Evolutionary conservation across 2,888 invertebrate genomes (phyloP).

Genomic region (Stenoptilia bipunctidactyla): DNA sequence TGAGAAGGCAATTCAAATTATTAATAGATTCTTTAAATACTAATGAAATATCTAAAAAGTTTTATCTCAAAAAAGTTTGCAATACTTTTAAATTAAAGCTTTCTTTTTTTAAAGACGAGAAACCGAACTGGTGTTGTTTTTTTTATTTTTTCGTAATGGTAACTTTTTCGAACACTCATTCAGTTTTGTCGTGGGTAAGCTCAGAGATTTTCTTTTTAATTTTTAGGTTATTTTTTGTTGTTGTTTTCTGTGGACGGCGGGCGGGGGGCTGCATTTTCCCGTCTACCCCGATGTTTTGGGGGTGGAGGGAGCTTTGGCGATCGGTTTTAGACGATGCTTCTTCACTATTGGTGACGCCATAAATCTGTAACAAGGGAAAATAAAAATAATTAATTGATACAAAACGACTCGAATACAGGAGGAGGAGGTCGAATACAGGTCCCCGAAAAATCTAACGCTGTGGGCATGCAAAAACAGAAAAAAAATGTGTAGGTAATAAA

Average conservation of each 20-base stretch:
- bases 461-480: too few relatives aligned
- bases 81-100: slow-evolving; percentile 33
- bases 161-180: too few relatives aligned
- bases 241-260: slow-evolving; percentile 36
- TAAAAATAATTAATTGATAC: too few relatives aligned
- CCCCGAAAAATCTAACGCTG: too few relatives aligned
- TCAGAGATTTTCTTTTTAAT: slow-evolving; percentile 51
- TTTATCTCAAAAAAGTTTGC: slow-evolving; percentile 20
- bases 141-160: background rate
- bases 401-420: too few relatives aligned
- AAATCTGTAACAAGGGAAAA: slow-evolving; percentile 37
- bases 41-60: slow-evolving; percentile 17
- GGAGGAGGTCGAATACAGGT: too few relatives aligned
- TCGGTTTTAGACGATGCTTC: slow-evolving; percentile 20
- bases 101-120: slow-evolving; percentile 17
- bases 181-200: slow-evolving; percentile 36
- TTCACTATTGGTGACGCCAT: slow-evolving; percentile 33
- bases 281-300: slow-evolving; percentile 22
- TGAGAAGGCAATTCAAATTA: slow-evolving; percentile 56
- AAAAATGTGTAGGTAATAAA: too few relatives aligned
- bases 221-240: slow-evolving; percentile 30
- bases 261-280: slow-evolving; percentile 39
- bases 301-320: slow-evolving; percentile 12
- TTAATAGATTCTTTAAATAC: slow-evolving; percentile 14
- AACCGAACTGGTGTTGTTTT: slow-evolving; percentile 8